Evolutionary conservation across 2,797 vertebrate species (phyloP).

Genomic region (Pampus argenteus): DNA sequence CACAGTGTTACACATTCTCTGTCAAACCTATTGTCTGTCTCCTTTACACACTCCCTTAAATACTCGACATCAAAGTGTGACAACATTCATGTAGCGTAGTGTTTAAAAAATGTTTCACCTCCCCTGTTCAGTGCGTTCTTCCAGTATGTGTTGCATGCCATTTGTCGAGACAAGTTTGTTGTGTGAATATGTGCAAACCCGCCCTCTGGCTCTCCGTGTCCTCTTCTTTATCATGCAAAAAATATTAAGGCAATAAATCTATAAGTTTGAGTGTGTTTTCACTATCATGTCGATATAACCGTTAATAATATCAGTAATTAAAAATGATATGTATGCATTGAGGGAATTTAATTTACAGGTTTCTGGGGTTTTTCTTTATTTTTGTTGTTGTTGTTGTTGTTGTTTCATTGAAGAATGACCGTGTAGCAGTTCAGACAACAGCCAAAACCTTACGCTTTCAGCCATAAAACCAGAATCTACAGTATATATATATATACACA

Average conservation of each 20-base stretch:
- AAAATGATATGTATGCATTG: conserved; percentile 65
- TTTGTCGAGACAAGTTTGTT: conserved; percentile 76
- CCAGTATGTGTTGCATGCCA: conserved; percentile 79
- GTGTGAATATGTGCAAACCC: conserved; percentile 72
- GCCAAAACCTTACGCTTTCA: conserved; percentile 75
- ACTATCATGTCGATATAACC: conserved; percentile 68
- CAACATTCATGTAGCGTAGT: conserved; percentile 61
- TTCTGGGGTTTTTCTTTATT: conserved; percentile 54
- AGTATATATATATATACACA: conserved; percentile 40
- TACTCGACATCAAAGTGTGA: conserved; percentile 36
- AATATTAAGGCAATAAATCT: conserved; percentile 84
- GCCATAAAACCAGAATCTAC: conserved; percentile 75
- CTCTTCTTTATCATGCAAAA: conserved; percentile 79
- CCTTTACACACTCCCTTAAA: conserved; percentile 28
- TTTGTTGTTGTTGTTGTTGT: background rate
- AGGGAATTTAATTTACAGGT: conserved; percentile 71
- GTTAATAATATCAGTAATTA: conserved; percentile 59
- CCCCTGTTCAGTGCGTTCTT: conserved; percentile 59
- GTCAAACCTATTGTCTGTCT: conserved; percentile 56
- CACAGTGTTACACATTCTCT: conserved; percentile 67
- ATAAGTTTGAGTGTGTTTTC: conserved; percentile 80
- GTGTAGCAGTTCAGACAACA: conserved; percentile 59
- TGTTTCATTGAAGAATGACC: conserved; percentile 57
- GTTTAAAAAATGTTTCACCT: conserved; percentile 73
- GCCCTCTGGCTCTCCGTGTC: conserved; percentile 22